Evolutionary conservation across 2,888 invertebrate genomes (phyloP).

Genomic region (Temnothorax unifasciatus): DNA sequence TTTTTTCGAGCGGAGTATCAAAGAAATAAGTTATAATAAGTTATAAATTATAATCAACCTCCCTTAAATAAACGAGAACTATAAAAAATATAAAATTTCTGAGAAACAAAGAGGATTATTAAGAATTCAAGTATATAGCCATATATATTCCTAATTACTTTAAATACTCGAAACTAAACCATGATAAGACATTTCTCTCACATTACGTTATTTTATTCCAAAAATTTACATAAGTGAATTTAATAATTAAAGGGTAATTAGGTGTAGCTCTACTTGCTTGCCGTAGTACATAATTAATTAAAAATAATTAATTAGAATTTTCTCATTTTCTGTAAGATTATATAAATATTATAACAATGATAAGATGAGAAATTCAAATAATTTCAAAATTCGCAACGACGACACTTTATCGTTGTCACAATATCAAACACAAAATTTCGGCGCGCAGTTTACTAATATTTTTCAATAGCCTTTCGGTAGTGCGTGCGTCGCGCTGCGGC

Average conservation of each 20-base stretch:
- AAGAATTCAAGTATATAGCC: neutral
- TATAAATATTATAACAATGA: neutral
- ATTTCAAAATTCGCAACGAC: neutral
- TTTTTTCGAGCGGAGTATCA: too few species aligned
- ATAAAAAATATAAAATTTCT: neutral
- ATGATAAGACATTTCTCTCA: neutral
- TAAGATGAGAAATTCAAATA: neutral
- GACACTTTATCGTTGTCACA: slow-evolving; percentile 4
- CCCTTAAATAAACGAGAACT: neutral
- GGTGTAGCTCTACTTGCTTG: neutral
- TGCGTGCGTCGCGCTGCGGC: slow-evolving; percentile 33
- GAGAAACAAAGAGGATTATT: neutral
- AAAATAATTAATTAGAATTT: slow-evolving; percentile 6
- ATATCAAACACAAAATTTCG: slow-evolving; percentile 39
- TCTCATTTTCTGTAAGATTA: slow-evolving; percentile 10
- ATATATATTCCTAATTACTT: slow-evolving; percentile 12
- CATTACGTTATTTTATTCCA: neutral
- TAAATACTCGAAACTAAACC: neutral
- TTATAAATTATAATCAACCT: too few species aligned
- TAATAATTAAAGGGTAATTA: neutral
- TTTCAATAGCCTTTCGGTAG: slow-evolving; percentile 34
- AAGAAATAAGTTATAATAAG: too few species aligned
- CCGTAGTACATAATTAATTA: neutral
- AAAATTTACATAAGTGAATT: neutral
- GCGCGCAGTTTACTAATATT: slow-evolving; percentile 29